These are phyloP conservation scores for Gymnosoma rotundatum DNA, from an alignment of 2,888 invertebrate species.

Conservation along the genomic window DNA sequence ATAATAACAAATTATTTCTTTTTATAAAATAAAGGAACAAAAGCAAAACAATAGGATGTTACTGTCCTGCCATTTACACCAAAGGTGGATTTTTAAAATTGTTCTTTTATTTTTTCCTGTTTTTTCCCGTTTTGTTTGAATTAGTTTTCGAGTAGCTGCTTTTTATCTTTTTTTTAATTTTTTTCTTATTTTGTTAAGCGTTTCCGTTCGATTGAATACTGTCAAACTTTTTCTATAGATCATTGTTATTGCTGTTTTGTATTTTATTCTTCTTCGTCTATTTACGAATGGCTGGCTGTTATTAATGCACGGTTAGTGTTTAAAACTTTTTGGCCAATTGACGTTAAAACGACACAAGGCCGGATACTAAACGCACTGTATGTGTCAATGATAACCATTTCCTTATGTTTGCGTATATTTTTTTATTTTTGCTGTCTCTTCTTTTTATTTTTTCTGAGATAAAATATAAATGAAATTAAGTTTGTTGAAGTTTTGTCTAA, in stretches of 20 bases:
- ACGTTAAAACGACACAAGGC: slow-evolving; percentile 78
- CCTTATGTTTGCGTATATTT: not conserved
- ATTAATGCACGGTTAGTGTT: slow-evolving; percentile 39
- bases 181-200: slow-evolving; percentile 69
- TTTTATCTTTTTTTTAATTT: not conserved
- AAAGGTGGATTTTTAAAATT: slow-evolving; percentile 63
- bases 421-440: not conserved
- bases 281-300: slow-evolving; percentile 30
- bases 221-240: slow-evolving; percentile 77
- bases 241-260: slow-evolving; percentile 53
- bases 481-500: slow-evolving; percentile 60
- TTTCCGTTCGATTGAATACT: slow-evolving; percentile 80
- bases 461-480: slow-evolving; percentile 54
- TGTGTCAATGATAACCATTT: slow-evolving; percentile 53
- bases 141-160: slow-evolving; percentile 35
- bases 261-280: slow-evolving; percentile 34
- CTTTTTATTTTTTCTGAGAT: slow-evolving; percentile 69
- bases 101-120: slow-evolving; percentile 61
- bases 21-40: slow-evolving; percentile 35
- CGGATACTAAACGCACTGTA: slow-evolving; percentile 65
- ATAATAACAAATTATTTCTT: slow-evolving; percentile 32
- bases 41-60: slow-evolving; percentile 28
- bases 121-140: slow-evolving; percentile 72
- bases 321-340: slow-evolving; percentile 77
- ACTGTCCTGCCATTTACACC: slow-evolving; percentile 30